Conservation (phyloP, 2,888 invertebrate species). For the Ormyrus nitidulus region DNA sequence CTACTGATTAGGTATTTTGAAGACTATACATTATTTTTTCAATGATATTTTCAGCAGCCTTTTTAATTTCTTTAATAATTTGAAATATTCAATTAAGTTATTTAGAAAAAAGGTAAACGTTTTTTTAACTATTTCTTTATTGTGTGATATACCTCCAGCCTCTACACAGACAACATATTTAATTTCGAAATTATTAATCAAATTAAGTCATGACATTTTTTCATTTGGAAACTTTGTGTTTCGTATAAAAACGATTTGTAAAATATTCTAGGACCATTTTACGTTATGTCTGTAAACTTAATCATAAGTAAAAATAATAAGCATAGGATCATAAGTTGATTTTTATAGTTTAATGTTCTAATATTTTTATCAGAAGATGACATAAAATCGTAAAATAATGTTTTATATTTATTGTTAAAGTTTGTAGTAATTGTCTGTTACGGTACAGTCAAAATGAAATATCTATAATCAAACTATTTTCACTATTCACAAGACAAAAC, state of each 20-base stretch:
- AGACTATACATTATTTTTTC: conserved; percentile 7
- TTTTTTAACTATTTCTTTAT: too few species aligned
- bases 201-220: too few species aligned
- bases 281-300: background rate
- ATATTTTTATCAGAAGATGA: background rate
- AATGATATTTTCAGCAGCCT: too few species aligned
- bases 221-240: background rate
- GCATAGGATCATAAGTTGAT: background rate
- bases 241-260: background rate
- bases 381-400: background rate
- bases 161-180: too few species aligned
- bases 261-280: background rate
- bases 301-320: background rate
- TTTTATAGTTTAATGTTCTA: background rate
- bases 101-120: too few species aligned
- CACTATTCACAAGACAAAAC: conserved; percentile 30
- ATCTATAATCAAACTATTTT: conserved; percentile 34
- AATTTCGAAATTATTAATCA: too few species aligned
- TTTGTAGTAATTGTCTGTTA: conserved; percentile 13
- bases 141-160: too few species aligned
- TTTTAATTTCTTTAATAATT: too few species aligned
- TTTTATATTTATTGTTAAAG: conserved; percentile 26
- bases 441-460: background rate
- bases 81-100: too few species aligned
- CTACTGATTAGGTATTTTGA: conserved; percentile 19